phyloP scores from a whole-genome alignment of 2,113 vertebrate genomes.

The Eclectus roratus region DNA sequence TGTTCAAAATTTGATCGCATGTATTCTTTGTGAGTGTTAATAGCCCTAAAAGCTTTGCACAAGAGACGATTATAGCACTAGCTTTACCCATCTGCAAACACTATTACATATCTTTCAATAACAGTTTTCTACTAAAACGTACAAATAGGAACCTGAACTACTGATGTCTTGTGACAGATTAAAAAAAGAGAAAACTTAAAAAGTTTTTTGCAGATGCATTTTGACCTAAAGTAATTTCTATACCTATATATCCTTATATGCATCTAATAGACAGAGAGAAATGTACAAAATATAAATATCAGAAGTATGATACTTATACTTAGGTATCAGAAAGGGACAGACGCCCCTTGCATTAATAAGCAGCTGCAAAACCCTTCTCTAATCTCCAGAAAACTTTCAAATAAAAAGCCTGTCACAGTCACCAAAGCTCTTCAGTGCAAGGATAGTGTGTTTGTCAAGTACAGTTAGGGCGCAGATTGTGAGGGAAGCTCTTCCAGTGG shows the following conservation, averaged over 20 bases:
- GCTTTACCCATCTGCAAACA: not conserved
- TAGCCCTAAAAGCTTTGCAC: not conserved
- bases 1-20: not conserved
- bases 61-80: not conserved
- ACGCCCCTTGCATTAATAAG: not conserved
- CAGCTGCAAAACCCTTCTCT: not conserved
- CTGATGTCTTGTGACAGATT: not conserved
- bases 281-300: not conserved
- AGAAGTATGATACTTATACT: not conserved
- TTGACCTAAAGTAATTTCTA: not conserved
- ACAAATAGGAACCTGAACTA: not conserved
- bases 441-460: not conserved
- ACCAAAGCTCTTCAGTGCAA: not conserved
- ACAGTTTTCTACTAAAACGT: not conserved
- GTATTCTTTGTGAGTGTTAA: not conserved
- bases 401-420: not conserved
- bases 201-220: not conserved
- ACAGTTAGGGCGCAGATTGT: accelerated
- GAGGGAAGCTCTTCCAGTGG: not conserved
- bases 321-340: not conserved
- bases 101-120: not conserved
- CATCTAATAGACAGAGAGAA: not conserved
- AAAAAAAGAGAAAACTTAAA: not conserved
- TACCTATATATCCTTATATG: not conserved
- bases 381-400: not conserved